Conservation (phyloP, 2,113 vertebrate species). For the Xiphophorus hellerii region DNA sequence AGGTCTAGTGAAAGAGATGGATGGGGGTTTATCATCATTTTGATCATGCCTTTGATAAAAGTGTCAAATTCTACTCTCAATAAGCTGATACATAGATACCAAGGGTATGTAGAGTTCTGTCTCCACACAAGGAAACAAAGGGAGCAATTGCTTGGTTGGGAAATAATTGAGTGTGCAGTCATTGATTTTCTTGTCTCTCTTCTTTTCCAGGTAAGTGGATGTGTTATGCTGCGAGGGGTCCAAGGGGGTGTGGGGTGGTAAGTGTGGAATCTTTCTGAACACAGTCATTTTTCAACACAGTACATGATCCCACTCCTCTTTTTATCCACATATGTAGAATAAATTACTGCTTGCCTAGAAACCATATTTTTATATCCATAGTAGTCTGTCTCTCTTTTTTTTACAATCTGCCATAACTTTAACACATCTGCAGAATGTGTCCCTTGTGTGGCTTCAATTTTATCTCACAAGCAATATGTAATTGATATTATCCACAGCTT, state of each 20-base stretch:
- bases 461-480: neutral
- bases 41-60: neutral
- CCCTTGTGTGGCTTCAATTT: neutral
- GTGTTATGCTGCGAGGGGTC: constrained; percentile 68
- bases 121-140: constrained; percentile 46
- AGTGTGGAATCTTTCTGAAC: constrained; percentile 66
- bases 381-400: neutral
- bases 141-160: constrained; percentile 42
- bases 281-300: constrained; percentile 68
- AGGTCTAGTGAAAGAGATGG: neutral
- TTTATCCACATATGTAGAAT: constrained; percentile 31
- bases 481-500: neutral
- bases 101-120: constrained; percentile 8
- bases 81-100: constrained; percentile 18
- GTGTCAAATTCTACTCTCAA: constrained; percentile 26
- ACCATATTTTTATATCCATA: neutral
- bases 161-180: constrained; percentile 71
- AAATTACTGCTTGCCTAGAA: constrained; percentile 29
- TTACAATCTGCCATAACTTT: neutral
- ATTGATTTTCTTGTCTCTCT: constrained; percentile 77
- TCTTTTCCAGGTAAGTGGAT: constrained; percentile 79
- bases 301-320: constrained; percentile 42
- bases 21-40: neutral
- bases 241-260: constrained; percentile 59
- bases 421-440: neutral